Evolutionary conservation across 1,140 invertebrate species (phyloP).

Genomic region (Liolophura sinensis): DNA sequence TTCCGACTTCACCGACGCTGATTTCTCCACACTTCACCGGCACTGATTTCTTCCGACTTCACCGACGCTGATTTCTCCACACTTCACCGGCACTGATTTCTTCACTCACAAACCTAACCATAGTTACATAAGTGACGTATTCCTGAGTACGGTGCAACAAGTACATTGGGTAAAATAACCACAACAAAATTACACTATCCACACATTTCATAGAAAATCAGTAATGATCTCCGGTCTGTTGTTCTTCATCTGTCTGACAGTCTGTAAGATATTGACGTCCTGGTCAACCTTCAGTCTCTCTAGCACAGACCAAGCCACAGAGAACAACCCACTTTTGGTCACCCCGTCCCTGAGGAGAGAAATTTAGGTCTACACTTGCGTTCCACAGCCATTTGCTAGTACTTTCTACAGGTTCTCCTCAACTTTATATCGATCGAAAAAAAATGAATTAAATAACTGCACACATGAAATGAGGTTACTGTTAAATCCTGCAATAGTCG

Average conservation of each 20-base stretch:
- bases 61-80: too few species aligned
- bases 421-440: not conserved
- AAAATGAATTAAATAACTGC: not conserved
- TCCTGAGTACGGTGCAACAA: too few species aligned
- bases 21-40: too few species aligned
- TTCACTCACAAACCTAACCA: too few species aligned
- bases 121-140: too few species aligned
- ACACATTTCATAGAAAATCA: constrained; percentile 15
- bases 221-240: constrained; percentile 25
- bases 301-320: constrained; percentile 21
- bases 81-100: too few species aligned
- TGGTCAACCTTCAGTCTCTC: constrained; percentile 32
- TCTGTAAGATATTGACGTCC: constrained; percentile 34
- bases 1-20: too few species aligned
- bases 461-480: not conserved
- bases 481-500: not conserved
- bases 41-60: too few species aligned
- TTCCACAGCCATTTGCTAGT: not conserved
- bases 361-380: not conserved
- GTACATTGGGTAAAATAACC: too few species aligned
- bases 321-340: constrained; percentile 21
- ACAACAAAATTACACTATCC: too few species aligned
- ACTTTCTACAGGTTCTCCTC: not conserved
- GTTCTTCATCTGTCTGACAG: constrained; percentile 23
- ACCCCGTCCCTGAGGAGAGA: constrained; percentile 18